Evolutionary conservation across 2,888 invertebrate species (phyloP).

Genomic region (Eristalinus sepulchralis): DNA sequence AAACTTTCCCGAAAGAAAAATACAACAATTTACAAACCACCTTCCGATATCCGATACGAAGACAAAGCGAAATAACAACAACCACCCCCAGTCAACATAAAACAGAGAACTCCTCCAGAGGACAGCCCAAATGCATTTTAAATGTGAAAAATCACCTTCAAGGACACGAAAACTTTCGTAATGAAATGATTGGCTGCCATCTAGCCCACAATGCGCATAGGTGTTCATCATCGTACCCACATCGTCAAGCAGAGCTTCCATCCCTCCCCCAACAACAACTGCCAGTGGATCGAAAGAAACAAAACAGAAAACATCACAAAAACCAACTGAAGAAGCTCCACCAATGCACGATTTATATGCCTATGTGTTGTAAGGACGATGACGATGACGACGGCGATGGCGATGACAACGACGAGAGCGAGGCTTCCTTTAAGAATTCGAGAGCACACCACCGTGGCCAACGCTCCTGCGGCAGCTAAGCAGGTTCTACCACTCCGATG

Average conservation of each 20-base stretch:
- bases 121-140: conserved; percentile 73
- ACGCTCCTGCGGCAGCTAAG: conserved; percentile 35
- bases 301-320: conserved; percentile 50
- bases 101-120: conserved; percentile 38
- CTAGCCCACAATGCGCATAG: conserved; percentile 70
- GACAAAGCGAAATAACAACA: neutral
- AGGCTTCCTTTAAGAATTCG: conserved; percentile 30
- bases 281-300: conserved; percentile 56
- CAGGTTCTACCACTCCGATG: neutral
- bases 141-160: conserved; percentile 72
- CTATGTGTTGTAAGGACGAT: conserved; percentile 38
- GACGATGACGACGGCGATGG: conserved; percentile 27
- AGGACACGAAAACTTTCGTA: conserved; percentile 72
- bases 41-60: neutral
- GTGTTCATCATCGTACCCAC: conserved; percentile 66
- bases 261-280: conserved; percentile 44
- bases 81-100: neutral
- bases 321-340: conserved; percentile 57
- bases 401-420: conserved; percentile 17
- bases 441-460: neutral
- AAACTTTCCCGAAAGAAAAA: neutral
- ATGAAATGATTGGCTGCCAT: conserved; percentile 73
- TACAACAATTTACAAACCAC: neutral
- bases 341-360: conserved; percentile 71
- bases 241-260: conserved; percentile 49